Conservation (phyloP, 1,140 invertebrate species). For the Drosophila parabipectinata region DNA sequence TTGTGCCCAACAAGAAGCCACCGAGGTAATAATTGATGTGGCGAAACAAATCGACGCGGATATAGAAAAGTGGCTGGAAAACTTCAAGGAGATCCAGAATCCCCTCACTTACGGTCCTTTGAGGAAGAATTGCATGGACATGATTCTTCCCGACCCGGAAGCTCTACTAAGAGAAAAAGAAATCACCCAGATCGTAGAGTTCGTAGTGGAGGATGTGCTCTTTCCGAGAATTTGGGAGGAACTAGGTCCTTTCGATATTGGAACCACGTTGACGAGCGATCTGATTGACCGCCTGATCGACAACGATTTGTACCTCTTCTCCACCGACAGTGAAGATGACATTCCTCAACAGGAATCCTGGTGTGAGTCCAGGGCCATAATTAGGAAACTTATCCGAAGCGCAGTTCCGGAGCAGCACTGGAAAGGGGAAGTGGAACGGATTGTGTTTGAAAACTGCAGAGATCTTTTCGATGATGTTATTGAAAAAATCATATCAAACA, state of each 20-base stretch:
- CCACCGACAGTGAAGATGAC: slow-evolving; percentile 63
- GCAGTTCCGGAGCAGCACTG: slow-evolving; percentile 69
- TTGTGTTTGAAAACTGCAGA: slow-evolving; percentile 46
- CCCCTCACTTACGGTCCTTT: slow-evolving; percentile 83
- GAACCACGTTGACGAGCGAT: slow-evolving; percentile 35
- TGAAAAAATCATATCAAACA: slow-evolving; percentile 2
- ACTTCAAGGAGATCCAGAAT: slow-evolving; percentile 69
- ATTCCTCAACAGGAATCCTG: background rate
- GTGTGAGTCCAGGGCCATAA: slow-evolving; percentile 51
- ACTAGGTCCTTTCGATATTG: slow-evolving; percentile 62
- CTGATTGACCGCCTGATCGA: slow-evolving; percentile 71
- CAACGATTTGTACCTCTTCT: slow-evolving; percentile 66
- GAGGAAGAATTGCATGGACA: slow-evolving; percentile 34
- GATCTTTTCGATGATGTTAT: slow-evolving; percentile 62
- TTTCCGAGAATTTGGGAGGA: slow-evolving; percentile 36
- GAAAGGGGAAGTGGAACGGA: slow-evolving; percentile 54
- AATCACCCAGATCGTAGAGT: slow-evolving; percentile 29
- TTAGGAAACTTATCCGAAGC: slow-evolving; percentile 66
- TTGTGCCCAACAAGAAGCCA: slow-evolving; percentile 86
- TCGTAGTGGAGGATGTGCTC: slow-evolving; percentile 69
- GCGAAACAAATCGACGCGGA: slow-evolving; percentile 86
- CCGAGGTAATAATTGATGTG: slow-evolving; percentile 85
- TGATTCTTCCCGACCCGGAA: slow-evolving; percentile 50
- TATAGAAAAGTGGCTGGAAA: slow-evolving; percentile 83
- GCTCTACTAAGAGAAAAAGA: slow-evolving; percentile 32